Percentiles rank a stretch among this genome's conserved stretches.
phyloP scores from a whole-genome alignment of 2,113 vertebrate genomes.

The Syngnathoides biaculeatus region DNA sequence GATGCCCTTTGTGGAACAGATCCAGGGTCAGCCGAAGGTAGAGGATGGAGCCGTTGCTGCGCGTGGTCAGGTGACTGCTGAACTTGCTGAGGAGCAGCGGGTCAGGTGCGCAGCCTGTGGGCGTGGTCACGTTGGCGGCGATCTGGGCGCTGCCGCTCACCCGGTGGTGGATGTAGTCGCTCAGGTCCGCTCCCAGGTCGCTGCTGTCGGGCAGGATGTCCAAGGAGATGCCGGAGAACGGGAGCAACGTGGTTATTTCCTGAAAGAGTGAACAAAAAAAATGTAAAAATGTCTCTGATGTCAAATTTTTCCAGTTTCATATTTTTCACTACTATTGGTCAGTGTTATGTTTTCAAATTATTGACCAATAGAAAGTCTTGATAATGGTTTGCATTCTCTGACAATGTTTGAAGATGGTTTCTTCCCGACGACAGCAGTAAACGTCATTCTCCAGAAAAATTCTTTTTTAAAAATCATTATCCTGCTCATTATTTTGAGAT shows the following conservation, averaged over 20 bases:
- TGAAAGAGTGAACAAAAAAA: slow-evolving; percentile 44
- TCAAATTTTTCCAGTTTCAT: no score
- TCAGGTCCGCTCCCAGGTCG: slow-evolving; percentile 86
- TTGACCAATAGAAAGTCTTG: no score
- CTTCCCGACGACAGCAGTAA: no score
- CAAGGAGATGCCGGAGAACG: slow-evolving; percentile 84
- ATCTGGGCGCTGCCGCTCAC: slow-evolving; percentile 86
- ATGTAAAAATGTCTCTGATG: not conserved
- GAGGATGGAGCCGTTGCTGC: slow-evolving; percentile 92
- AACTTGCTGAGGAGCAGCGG: slow-evolving; percentile 84
- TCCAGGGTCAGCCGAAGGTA: slow-evolving; percentile 94
- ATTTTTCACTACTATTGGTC: no score
- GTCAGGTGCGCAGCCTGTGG: slow-evolving; percentile 85
- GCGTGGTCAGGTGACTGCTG: slow-evolving; percentile 87
- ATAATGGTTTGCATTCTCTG: no score
- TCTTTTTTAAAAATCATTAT: no score
- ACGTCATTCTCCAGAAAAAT: no score
- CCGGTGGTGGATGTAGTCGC: slow-evolving; percentile 89
- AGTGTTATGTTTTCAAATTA: no score
- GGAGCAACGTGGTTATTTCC: slow-evolving; percentile 84
- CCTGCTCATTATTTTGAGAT: no score
- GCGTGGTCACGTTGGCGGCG: slow-evolving; percentile 85
- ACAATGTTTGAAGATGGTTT: no score
- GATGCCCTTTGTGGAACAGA: slow-evolving; percentile 90
- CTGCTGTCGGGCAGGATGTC: slow-evolving; percentile 89